phyloP scores from a whole-genome alignment of 35 echinoderm and acorn worm species.

The Heliocidaris tuberculata region DNA sequence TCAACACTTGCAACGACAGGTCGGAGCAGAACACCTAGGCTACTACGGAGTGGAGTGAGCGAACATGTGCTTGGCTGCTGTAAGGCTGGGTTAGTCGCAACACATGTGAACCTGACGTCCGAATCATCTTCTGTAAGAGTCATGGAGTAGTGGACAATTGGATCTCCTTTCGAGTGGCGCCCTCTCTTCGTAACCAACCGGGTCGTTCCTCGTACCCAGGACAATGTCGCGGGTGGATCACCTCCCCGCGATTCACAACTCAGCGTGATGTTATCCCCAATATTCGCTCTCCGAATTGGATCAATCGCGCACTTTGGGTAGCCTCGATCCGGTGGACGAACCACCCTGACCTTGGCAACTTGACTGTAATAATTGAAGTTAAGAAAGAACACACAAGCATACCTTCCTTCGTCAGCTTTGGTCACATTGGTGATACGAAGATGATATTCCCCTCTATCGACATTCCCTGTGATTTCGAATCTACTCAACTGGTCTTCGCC shows the following conservation, averaged over 20 bases:
- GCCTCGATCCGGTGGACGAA: slow-evolving; percentile 56
- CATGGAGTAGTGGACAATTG: slow-evolving; percentile 42
- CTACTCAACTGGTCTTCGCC: background rate
- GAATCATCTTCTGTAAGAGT: slow-evolving; percentile 58
- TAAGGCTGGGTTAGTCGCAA: slow-evolving; percentile 61
- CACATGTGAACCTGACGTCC: slow-evolving; percentile 67
- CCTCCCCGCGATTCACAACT: slow-evolving; percentile 73
- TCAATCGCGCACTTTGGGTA: slow-evolving; percentile 58
- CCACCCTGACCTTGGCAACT: slow-evolving; percentile 56
- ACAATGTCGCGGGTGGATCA: slow-evolving; percentile 66
- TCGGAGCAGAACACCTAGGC: slow-evolving; percentile 54
- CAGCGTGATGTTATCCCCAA: slow-evolving; percentile 72
- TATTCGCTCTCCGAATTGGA: slow-evolving; percentile 32
- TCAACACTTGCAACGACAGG: slow-evolving; percentile 56
- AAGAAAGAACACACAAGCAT: slow-evolving; percentile 62
- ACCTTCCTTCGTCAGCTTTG: slow-evolving; percentile 55
- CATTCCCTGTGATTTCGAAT: slow-evolving; percentile 57
- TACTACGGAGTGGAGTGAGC: slow-evolving; percentile 66
- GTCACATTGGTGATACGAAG: slow-evolving; percentile 52
- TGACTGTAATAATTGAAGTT: slow-evolving; percentile 47
- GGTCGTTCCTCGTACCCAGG: slow-evolving; percentile 59
- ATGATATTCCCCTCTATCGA: slow-evolving; percentile 67
- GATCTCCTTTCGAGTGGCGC: slow-evolving; percentile 32
- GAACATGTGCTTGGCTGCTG: slow-evolving; percentile 66
- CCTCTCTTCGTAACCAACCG: slow-evolving; percentile 10